Evolutionary conservation across 2,113 vertebrate species (phyloP), one percentile per base, ranked within the genome.

Genomic region (Chionomys nivalis): DNA sequence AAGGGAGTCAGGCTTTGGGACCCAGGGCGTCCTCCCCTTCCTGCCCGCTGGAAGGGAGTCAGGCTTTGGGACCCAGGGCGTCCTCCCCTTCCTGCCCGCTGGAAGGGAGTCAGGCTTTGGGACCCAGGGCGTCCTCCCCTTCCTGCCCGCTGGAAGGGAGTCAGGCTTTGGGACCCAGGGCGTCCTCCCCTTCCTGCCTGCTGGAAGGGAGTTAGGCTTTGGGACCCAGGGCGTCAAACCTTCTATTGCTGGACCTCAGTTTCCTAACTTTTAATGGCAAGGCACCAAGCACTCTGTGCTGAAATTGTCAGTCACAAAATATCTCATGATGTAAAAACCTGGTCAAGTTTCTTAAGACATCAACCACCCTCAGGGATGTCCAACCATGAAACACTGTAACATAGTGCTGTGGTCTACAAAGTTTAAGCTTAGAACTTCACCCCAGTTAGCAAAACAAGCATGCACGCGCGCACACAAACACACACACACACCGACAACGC

Each of bases 391-490:
- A 85, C 39, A 19, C 6, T 44, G 39, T 28, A 65, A 33, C 61
- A 85, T 42, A 33, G 10, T 17, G 16, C 39, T 66, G 61, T 44
- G 10, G 17, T 65, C 82, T 44, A 19, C 19, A 28, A 33, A 66
- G 39, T 42, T 63, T 31, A 85, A 14, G 63, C 81, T 61, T 16
- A 61, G 39, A 85, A 16, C 26, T 21, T 63, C 81, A 42, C 36
- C 55, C 16, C n/a, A 63, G 58, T 26, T 61, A 28, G 55, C 24
- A 39, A 42, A 19, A 58, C 55, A 58, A 4, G 14, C 16, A 17
- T 4, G 16, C 1, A 14, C 16, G 1, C 52, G 16, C 1, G 3
- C 4, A 1, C n/a, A n/a, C n/a, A n/a, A n/a, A n/a, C 5, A 61
- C 79, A 82, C 42, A 77, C 31, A 21, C 26, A 78, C 76, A 33